Evolutionary conservation across 2,888 invertebrate species (phyloP).

Genomic region (Elgonia sp.): DNA sequence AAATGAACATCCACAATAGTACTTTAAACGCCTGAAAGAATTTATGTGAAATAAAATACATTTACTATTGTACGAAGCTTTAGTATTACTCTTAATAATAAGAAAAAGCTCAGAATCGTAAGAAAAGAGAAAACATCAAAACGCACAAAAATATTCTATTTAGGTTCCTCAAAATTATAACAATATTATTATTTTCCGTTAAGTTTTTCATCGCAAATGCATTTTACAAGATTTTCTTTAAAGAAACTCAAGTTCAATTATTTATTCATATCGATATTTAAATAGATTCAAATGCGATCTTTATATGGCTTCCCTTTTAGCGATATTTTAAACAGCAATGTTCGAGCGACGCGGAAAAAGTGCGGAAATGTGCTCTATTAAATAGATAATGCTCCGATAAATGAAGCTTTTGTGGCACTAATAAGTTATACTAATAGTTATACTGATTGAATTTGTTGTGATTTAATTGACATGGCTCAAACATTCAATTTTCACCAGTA

Average conservation of each 20-base stretch:
- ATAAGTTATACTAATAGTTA: not conserved
- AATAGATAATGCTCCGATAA: slow-evolving; percentile 8
- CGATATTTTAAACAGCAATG: not conserved
- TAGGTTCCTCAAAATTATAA: too few relatives aligned
- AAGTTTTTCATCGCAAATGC: not conserved
- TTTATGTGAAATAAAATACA: not conserved
- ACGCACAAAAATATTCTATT: not conserved
- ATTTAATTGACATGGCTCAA: not conserved
- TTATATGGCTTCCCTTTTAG: not conserved
- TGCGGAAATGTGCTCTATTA: not conserved
- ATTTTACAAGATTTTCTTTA: not conserved
- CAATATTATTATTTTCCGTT: not conserved
- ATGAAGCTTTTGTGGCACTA: not conserved
- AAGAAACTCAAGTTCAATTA: slow-evolving; percentile 8
- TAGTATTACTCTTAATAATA: slow-evolving; percentile 3
- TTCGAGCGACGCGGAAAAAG: not conserved
- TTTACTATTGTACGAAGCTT: not conserved
- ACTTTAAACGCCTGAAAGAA: not conserved
- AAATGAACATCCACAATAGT: slow-evolving; percentile 6
- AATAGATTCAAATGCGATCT: slow-evolving; percentile 8
- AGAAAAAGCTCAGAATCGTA: not conserved
- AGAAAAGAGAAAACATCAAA: not conserved
- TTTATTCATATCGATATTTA: slow-evolving; percentile 29
- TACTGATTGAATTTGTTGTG: not conserved
- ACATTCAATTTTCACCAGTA: not conserved